A percentile compares a stretch with the other conserved stretches of the same genome.
Conservation (phyloP, 2,888 invertebrate genomes). For the Clostera curtula region DNA sequence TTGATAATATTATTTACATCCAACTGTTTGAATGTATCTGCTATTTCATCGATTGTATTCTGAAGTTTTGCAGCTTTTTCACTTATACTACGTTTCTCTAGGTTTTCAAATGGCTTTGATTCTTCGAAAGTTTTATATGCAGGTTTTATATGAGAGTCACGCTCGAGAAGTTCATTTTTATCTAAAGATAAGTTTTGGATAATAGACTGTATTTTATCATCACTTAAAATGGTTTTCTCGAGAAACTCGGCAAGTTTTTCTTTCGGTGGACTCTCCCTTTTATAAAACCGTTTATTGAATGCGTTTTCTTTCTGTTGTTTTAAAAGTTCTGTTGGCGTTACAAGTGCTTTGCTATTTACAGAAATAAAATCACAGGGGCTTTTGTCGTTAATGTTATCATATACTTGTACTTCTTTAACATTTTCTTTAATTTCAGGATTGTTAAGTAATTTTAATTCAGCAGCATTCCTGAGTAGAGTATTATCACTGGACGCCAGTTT, state of each 20-base stretch:
- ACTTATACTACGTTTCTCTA: conserved; percentile 26
- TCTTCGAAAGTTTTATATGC: conserved; percentile 19
- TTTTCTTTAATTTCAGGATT: conserved; percentile 7
- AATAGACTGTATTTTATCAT: conserved; percentile 62
- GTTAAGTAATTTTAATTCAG: conserved; percentile 3
- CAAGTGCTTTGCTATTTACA: conserved; percentile 15
- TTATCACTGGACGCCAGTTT: too few species aligned
- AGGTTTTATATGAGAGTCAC: conserved; percentile 21
- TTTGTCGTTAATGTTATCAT: background rate
- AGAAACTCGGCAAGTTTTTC: conserved; percentile 59
- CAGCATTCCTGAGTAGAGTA: too few species aligned
- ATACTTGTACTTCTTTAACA: conserved; percentile 3
- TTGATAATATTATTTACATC: conserved; percentile 19
- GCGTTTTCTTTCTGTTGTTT: conserved; percentile 32
- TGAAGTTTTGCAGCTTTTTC: conserved; percentile 36
- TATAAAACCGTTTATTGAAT: conserved; percentile 22
- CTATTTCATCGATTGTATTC: conserved; percentile 39
- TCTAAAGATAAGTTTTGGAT: conserved; percentile 62
- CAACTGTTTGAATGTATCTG: conserved; percentile 38
- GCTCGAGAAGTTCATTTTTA: conserved; percentile 31
- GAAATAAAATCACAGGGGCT: background rate
- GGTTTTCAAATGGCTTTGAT: conserved; percentile 20
- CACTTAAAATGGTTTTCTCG: conserved; percentile 61
- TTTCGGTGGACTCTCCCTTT: conserved; percentile 62
- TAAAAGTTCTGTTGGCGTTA: conserved; percentile 31